These are phyloP conservation scores for Meloidogyne exigua DNA, from an alignment of 1,140 invertebrate species.

Conservation along the genomic window DNA sequence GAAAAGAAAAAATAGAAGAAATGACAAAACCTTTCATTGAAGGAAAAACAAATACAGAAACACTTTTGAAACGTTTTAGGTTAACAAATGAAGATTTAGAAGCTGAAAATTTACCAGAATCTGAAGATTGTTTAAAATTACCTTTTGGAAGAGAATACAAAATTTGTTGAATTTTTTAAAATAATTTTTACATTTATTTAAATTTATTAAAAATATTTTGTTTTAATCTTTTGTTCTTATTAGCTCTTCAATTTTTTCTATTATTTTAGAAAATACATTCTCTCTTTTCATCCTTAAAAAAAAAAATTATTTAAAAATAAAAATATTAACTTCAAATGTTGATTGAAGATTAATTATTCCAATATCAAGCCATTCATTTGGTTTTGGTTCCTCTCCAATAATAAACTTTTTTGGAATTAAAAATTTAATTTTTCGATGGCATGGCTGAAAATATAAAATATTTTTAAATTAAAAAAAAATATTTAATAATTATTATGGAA, in stretches of 20 bases:
- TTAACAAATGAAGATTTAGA: slow-evolving; percentile 4
- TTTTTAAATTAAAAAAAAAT: background rate
- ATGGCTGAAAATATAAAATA: slow-evolving; percentile 28
- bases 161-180: background rate
- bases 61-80: background rate
- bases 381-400: slow-evolving; percentile 34
- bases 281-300: slow-evolving; percentile 31
- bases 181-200: background rate
- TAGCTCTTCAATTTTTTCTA: background rate
- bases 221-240: slow-evolving; percentile 6
- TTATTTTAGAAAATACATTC: slow-evolving; percentile 38
- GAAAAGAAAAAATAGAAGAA: background rate
- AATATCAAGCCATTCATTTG: slow-evolving; percentile 36
- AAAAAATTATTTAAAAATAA: background rate
- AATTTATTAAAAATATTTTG: slow-evolving; percentile 11
- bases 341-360: slow-evolving; percentile 33
- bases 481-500: background rate
- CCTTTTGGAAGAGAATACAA: slow-evolving; percentile 45
- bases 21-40: background rate
- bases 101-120: slow-evolving; percentile 13
- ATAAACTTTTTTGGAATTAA: slow-evolving; percentile 35
- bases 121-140: slow-evolving; percentile 35
- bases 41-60: background rate
- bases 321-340: slow-evolving; percentile 25
- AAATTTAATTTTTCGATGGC: slow-evolving; percentile 40